These are phyloP conservation scores for Galaxea fascicularis DNA, from an alignment of 92 coral and sea anemone genomes.

Conservation along the genomic window DNA sequence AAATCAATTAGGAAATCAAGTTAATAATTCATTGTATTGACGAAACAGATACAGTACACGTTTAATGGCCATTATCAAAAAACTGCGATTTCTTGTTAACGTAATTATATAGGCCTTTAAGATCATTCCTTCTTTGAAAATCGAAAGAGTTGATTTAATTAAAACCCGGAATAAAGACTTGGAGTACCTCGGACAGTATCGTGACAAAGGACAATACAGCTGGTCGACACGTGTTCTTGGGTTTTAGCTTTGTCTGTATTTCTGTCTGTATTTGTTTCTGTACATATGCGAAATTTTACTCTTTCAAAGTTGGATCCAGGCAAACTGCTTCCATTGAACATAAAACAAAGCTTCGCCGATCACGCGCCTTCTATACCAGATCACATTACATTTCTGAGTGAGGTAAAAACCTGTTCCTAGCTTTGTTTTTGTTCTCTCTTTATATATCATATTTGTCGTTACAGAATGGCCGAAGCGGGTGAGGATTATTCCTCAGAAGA, in stretches of 20 bases:
- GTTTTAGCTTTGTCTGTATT: background rate
- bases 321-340: background rate
- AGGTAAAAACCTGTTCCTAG: no score
- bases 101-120: background rate
- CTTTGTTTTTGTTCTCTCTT: background rate
- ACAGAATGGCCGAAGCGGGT: slow-evolving; percentile 13
- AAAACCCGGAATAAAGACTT: no score
- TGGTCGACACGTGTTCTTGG: no score
- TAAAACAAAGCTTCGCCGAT: no score
- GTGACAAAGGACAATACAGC: background rate
- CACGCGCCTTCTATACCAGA: no score
- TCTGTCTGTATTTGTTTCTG: background rate
- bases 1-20: no score
- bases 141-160: background rate
- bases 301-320: background rate
- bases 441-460: background rate
- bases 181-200: background rate
- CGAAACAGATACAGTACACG: no score
- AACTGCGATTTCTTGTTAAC: background rate
- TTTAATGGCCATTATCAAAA: background rate
- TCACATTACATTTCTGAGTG: no score
- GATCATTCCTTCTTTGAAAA: background rate
- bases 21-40: background rate
- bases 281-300: background rate
- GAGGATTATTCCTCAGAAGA: slow-evolving; percentile 10